Base-by-base conservation (phyloP, 1,140 invertebrate genomes). In the Eulimnadia texana region DNA sequence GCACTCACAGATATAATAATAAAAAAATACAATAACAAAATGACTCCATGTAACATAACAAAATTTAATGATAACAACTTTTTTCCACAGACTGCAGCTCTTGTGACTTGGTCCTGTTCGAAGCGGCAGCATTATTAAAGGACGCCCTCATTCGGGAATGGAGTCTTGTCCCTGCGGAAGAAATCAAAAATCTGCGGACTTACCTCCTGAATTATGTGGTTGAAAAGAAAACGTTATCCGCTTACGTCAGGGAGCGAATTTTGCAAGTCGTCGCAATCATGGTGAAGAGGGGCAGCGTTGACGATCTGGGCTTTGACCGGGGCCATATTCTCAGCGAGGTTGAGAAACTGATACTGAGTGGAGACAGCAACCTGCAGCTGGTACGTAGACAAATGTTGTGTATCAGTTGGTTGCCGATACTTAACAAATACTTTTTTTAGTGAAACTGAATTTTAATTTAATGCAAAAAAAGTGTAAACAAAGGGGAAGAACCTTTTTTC, bases 31-130 rank as follows among this genome's bases (percentile, higher is more conserved):
- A n/a, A n/a, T n/a, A n/a, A n/a, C n/a, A n/a, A n/a, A n/a, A n/a
- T n/a, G n/a, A n/a, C n/a, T n/a, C n/a, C n/a, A n/a, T n/a, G n/a
- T n/a, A n/a, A n/a, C n/a, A n/a, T n/a, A n/a, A n/a, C n/a, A n/a
- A n/a, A n/a, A n/a, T n/a, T n/a, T n/a, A n/a, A n/a, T n/a, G n/a
- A n/a, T n/a, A n/a, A n/a, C n/a, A n/a, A n/a, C n/a, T n/a, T n/a
- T n/a, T n/a, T n/a, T n/a, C n/a, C n/a, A 28, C 70, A 80, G 89
- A 92, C 73, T 83, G 80, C 47, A 84, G 82, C 62, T 76, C 79
- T 58, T 80, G 83, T 62, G 86, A 89, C 68, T 90, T 88, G 78
- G 86, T 93, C 3, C 70, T 91, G 53, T 93, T 92, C 76, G 90
- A 93, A 76, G 81, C 86, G 64, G 87, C 84, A 3, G 82, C 83